Percentiles rank a stretch among this genome's conserved stretches.
Conservation (phyloP, 2,888 invertebrate species). For the Steinernema carpocapsae region DNA sequence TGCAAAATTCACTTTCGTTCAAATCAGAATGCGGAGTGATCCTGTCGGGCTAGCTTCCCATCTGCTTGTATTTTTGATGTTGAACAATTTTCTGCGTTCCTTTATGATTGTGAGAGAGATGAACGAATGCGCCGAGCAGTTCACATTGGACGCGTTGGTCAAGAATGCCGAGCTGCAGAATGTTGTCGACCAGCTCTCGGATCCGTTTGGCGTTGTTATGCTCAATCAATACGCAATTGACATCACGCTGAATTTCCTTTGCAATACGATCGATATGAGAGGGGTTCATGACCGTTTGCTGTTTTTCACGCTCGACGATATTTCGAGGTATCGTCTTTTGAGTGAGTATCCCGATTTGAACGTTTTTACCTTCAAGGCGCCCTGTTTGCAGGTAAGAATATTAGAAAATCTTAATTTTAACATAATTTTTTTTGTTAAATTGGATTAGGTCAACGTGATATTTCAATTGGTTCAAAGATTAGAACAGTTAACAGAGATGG, state of each 20-base stretch:
- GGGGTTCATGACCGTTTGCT: conserved; percentile 47
- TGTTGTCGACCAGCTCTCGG: not conserved
- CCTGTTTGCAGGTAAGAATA: conserved; percentile 48
- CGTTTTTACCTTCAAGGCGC: conserved; percentile 50
- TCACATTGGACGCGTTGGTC: not conserved
- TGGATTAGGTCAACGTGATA: no score
- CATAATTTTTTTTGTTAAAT: no score
- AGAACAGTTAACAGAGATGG: no score
- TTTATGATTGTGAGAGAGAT: conserved; percentile 32
- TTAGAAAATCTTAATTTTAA: conserved; percentile 48
- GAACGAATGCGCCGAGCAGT: conserved; percentile 31
- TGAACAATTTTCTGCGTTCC: conserved; percentile 27
- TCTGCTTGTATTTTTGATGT: not conserved
- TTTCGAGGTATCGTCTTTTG: conserved; percentile 44
- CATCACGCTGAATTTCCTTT: conserved; percentile 59
- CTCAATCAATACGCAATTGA: conserved; percentile 47
- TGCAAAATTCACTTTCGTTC: conserved; percentile 3
- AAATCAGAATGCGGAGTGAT: conserved; percentile 4
- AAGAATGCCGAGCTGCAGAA: not conserved
- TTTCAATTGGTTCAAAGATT: no score
- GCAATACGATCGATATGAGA: conserved; percentile 48
- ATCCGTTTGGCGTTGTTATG: conserved; percentile 39
- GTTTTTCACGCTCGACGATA: conserved; percentile 55
- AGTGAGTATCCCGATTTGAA: conserved; percentile 47
- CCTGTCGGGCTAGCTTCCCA: conserved; percentile 21